Percentiles rank a stretch among this genome's conserved stretches.
Conservation (phyloP, 2,888 invertebrate genomes). For the Polylopha cassiicola region DNA sequence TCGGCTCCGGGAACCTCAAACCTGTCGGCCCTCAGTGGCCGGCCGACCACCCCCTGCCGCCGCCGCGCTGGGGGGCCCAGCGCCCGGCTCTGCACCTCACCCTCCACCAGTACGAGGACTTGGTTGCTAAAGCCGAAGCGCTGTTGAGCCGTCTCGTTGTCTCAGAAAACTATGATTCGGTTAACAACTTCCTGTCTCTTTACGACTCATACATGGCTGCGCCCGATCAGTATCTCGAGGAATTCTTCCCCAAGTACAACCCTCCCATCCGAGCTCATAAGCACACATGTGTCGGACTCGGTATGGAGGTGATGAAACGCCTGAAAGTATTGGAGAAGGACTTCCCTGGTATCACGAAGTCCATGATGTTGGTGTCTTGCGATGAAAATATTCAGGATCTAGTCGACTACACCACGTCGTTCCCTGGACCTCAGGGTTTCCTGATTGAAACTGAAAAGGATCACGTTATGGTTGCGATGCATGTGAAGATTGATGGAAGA, state of each 20-base stretch:
- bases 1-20: conserved; percentile 78
- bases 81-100: conserved; percentile 83
- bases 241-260: conserved; percentile 88
- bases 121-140: conserved; percentile 89
- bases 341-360: conserved; percentile 81
- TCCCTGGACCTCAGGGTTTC: conserved; percentile 77
- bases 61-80: conserved; percentile 66
- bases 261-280: conserved; percentile 90
- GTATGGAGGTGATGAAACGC: conserved; percentile 87
- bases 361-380: conserved; percentile 88
- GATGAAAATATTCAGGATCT: conserved; percentile 88
- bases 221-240: conserved; percentile 80
- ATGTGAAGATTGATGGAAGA: conserved; percentile 84
- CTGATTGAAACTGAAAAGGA: conserved; percentile 88
- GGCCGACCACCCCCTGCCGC: conserved; percentile 68
- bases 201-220: conserved; percentile 83
- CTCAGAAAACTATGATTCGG: conserved; percentile 92
- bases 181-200: conserved; percentile 88
- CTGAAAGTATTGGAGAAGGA: conserved; percentile 79
- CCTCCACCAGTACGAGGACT: conserved; percentile 87
- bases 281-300: conserved; percentile 93
- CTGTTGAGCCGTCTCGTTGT: conserved; percentile 89
- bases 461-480: conserved; percentile 89
- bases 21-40: conserved; percentile 59
- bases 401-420: conserved; percentile 79